Evolutionary conservation across 2,113 vertebrate genomes (phyloP).

Genomic region (Rhinolophus ferrumequinum): DNA sequence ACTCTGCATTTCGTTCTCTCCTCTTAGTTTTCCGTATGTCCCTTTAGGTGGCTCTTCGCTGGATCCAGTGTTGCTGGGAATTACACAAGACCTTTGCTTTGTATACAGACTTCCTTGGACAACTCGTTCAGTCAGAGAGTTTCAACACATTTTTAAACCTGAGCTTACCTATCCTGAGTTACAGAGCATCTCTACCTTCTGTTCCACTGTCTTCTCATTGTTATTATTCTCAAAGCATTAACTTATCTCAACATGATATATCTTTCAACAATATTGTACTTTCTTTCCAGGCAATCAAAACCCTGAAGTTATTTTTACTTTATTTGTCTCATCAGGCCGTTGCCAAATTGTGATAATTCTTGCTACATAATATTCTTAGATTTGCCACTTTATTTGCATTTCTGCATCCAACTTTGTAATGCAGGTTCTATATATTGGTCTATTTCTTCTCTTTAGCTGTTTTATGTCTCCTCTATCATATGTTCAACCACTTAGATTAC

Average conservation of each 20-base stretch:
- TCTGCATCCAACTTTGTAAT: neutral
- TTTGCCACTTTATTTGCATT: neutral
- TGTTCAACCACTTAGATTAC: neutral
- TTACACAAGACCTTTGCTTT: neutral
- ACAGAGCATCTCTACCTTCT: neutral
- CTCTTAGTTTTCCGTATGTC: neutral
- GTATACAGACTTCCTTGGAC: neutral
- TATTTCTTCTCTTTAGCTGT: neutral
- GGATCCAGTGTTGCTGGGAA: neutral
- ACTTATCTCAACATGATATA: neutral
- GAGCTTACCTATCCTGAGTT: neutral
- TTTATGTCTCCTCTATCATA: neutral
- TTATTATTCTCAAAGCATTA: neutral
- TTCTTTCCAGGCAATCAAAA: constrained; percentile 15
- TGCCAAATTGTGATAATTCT: neutral
- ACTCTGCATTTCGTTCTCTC: neutral
- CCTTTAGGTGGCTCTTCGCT: neutral
- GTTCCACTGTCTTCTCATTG: neutral
- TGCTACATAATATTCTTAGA: neutral
- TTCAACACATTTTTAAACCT: neutral
- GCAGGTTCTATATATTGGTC: neutral
- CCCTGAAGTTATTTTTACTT: neutral
- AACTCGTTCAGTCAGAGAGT: neutral
- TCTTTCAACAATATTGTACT: neutral
- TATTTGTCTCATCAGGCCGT: neutral